Conservation (phyloP, 2,113 vertebrate genomes). For the Podiceps cristatus region DNA sequence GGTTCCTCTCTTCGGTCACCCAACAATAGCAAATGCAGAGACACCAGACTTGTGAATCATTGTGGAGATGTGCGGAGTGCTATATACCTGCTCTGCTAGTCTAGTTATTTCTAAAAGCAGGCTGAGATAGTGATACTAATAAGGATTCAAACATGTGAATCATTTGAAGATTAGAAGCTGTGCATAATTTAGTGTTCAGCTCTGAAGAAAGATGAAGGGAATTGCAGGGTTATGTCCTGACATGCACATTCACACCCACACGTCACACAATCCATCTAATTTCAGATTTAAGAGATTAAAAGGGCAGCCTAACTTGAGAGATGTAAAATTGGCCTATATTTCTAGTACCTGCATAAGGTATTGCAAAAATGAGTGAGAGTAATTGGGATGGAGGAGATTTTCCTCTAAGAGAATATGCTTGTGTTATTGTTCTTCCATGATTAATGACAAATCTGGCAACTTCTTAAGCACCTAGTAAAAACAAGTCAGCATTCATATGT, state of each 20-base stretch:
- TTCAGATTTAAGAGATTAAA: neutral
- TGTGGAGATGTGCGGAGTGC: rapidly evolving
- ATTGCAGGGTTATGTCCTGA: neutral
- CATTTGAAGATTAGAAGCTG: neutral
- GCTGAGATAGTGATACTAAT: neutral
- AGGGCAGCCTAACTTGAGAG: neutral
- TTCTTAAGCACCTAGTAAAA: neutral
- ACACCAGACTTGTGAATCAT: neutral
- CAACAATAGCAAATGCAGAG: neutral
- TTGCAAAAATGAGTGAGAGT: neutral
- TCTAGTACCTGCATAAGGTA: neutral
- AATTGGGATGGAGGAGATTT: neutral
- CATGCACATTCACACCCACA: neutral
- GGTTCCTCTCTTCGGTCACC: neutral
- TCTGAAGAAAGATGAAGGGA: neutral
- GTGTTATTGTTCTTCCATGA: neutral
- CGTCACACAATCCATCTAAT: neutral
- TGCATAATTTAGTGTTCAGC: neutral
- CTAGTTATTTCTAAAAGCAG: neutral
- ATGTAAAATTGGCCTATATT: neutral
- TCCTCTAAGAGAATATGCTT: neutral
- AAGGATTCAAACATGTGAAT: neutral
- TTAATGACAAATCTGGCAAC: neutral
- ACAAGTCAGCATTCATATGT: neutral
- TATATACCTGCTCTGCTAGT: neutral